Evolutionary conservation across 2,888 invertebrate genomes (phyloP).

Genomic region (Diarsia rubi): DNA sequence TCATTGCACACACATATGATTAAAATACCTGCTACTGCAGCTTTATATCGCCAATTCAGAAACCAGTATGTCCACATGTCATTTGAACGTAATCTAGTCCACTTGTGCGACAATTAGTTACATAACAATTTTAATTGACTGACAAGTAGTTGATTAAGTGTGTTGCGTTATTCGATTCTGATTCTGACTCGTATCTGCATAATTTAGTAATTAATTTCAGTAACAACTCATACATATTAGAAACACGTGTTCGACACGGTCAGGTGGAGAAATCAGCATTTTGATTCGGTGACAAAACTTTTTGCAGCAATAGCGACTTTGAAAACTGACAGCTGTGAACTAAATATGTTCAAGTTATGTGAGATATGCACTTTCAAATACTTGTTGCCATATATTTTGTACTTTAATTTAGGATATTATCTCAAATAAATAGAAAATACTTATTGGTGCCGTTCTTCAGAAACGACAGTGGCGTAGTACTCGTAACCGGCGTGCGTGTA

Average conservation of each 20-base stretch:
- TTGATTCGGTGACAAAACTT: constrained; percentile 29
- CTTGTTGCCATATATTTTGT: neutral
- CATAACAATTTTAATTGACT: constrained; percentile 64
- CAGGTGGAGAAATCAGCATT: constrained; percentile 40
- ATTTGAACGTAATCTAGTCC: constrained; percentile 35
- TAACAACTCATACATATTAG: constrained; percentile 60
- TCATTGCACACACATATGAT: constrained; percentile 6
- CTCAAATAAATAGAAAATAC: neutral
- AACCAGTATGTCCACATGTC: constrained; percentile 42
- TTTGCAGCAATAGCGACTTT: constrained; percentile 25
- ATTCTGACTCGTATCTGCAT: constrained; percentile 51
- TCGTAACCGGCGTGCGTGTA: no score
- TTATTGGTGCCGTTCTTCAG: no score
- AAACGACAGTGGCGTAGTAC: no score
- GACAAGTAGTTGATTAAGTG: constrained; percentile 57
- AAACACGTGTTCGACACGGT: constrained; percentile 44
- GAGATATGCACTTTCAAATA: neutral
- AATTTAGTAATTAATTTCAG: constrained; percentile 61
- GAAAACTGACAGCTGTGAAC: constrained; percentile 2
- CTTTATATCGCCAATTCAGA: constrained; percentile 1
- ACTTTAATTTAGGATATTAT: neutral
- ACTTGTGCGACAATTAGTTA: constrained; percentile 54
- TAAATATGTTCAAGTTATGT: constrained; percentile 8
- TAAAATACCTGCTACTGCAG: constrained; percentile 3
- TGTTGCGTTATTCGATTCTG: constrained; percentile 36